Percentiles rank a stretch among this genome's conserved stretches.
Evolutionary conservation across 1,140 invertebrate species (phyloP).

Genomic region (Dermatophagoides farinae): DNA sequence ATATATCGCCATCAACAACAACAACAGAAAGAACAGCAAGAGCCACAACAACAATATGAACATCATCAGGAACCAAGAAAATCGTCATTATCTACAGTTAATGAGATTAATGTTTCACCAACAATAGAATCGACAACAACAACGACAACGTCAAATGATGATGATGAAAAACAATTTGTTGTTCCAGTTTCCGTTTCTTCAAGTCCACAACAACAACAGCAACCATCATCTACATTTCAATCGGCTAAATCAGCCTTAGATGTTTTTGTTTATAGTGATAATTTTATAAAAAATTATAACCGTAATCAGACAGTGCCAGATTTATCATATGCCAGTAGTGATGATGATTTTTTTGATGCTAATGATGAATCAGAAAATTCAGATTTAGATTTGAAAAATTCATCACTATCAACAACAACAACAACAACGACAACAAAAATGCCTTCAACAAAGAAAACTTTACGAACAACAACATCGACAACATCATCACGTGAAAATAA

Average conservation of each 20-base stretch:
- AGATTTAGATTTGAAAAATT: not conserved
- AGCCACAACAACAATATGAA: not conserved
- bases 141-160: not conserved
- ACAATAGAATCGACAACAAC: not conserved
- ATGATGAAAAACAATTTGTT: not conserved
- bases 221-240: not conserved
- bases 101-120: not conserved
- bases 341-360: constrained; percentile 54
- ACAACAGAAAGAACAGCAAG: not conserved
- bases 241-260: not conserved
- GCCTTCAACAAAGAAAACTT: not conserved
- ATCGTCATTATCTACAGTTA: too few relatives aligned
- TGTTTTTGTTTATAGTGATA: too few relatives aligned
- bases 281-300: not conserved
- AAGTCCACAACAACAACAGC: not conserved
- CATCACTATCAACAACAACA: not conserved
- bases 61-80: not conserved
- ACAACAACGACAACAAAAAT: constrained; percentile 3
- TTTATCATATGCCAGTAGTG: constrained; percentile 83
- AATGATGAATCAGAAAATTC: constrained; percentile 16
- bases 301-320: constrained; percentile 42
- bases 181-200: not conserved
- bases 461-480: not conserved
- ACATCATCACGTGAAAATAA: not conserved
- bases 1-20: not conserved